These are phyloP conservation scores for Hypena proboscidalis DNA, from an alignment of 2,888 invertebrate species.

Conservation along the genomic window DNA sequence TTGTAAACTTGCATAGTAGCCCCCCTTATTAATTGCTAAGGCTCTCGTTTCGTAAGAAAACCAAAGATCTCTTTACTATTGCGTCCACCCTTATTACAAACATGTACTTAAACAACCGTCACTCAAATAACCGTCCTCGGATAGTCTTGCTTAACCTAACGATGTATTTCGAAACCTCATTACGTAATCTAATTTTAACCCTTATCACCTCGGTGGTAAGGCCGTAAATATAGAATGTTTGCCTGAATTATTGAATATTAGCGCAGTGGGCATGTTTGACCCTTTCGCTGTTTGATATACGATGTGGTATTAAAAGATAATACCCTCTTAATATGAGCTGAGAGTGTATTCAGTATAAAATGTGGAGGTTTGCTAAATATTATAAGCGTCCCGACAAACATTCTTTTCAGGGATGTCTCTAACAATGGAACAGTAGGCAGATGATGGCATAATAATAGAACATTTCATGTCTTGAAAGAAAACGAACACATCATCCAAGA, in stretches of 20 bases:
- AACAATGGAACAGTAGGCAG: too few relatives aligned
- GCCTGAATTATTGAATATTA: slow-evolving; percentile 32
- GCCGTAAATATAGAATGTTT: slow-evolving; percentile 25
- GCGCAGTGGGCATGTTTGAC: slow-evolving; percentile 4
- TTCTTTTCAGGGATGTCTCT: too few relatives aligned
- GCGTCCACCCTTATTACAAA: slow-evolving; percentile 12
- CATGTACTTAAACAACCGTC: slow-evolving; percentile 27
- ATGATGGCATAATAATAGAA: too few relatives aligned
- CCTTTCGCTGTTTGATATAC: slow-evolving; percentile 17
- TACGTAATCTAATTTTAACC: slow-evolving; percentile 42
- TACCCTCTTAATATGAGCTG: slow-evolving; percentile 18
- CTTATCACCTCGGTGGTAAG: slow-evolving; percentile 28
- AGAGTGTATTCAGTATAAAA: too few relatives aligned
- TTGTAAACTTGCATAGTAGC: slow-evolving; percentile 8
- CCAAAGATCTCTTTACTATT: slow-evolving; percentile 3
- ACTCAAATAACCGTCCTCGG: slow-evolving; percentile 33
- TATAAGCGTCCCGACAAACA: too few relatives aligned
- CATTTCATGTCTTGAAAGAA: too few relatives aligned
- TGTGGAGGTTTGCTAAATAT: too few relatives aligned
- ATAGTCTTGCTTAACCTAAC: slow-evolving; percentile 39
- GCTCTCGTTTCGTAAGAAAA: slow-evolving; percentile 5
- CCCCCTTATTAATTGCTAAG: slow-evolving; percentile 13
- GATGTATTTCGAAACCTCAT: slow-evolving; percentile 44
- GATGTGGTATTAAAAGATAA: slow-evolving; percentile 20
- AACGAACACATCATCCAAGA: too few relatives aligned